Base-by-base conservation (phyloP, 2,797 vertebrate species). In the Coranthus polyacanthus region DNA sequence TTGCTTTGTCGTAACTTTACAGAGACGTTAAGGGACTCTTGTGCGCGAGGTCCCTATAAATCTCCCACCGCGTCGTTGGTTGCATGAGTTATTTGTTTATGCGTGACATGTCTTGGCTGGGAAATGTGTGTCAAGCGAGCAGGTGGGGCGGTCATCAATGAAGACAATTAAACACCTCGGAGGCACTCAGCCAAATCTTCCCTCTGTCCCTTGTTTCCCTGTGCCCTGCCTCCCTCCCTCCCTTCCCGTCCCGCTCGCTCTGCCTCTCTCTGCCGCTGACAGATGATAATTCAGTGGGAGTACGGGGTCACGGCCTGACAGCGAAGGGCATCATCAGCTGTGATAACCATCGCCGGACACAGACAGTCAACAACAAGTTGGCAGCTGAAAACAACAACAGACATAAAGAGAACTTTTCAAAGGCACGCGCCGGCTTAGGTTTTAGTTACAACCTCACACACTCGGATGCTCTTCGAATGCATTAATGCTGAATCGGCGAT, bases 101-200 rank as follows among this genome's bases (percentile, higher is more conserved):
- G 89, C 79, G 50, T 85, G 83, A 90, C 69, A 75, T 68, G 79
- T 67, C 81, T 88, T 90, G 88, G 90, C 90, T 70, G 49, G 80
- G 78, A 81, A 88, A 66, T 43, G 83, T 38, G 76, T 90, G 88
- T 92, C 90, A 92, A 83, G 75, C 10, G 85, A 92, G 88, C 90
- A 93, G 92, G 92, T 94, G 92, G 91, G 87, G 82, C 78, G 68
- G 81, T 88, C 84, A 87, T 89, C 91, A 88, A 88, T 81, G 83
- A 83, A 88, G 88, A 94, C 91, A 91, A 93, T 93, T 92, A 92
- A 93, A 92, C 91, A 92, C 89, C 87, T 91, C 54, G 2, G 75
- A 91, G 91, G 92, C 88, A 86, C 86, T 84, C 70, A 60, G 86
- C 89, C 91, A 92, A 89, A 85, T 80, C 86, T 83, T 81, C 78